Base-by-base conservation (phyloP, 2,888 invertebrate genomes). In the Malachius bipustulatus region DNA sequence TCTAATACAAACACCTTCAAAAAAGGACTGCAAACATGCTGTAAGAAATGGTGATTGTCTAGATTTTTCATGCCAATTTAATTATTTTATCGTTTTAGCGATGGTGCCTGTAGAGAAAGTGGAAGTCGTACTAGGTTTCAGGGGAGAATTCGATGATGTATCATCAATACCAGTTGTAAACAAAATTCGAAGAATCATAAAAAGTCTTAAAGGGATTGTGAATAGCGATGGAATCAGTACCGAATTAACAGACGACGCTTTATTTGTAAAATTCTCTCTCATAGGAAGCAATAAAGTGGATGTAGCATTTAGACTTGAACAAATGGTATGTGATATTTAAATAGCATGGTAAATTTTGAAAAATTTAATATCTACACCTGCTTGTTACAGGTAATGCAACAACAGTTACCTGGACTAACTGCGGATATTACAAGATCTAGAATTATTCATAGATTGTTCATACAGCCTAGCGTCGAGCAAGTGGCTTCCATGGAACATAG, bases 261-360 rank as follows among this genome's bases (percentile, higher is more conserved):
- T 68, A 0, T 62, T 65, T 19, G 59, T 73, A n/a, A 66, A 71
- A 16, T 80, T 80, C 36, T 67, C 77, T 30, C 62, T 88, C 3
- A 66, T 75, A 37, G 83, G 84, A 3, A 69, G 73, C 1, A 73
- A 75, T 44, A 83, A 85, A 50, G 77, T 82, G 1, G 85, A 87
- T 55, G 69, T 82, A 26, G 80, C 84, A 1, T 85, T 80, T 53
- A 73, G 79, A 50, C 67, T 88, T 29, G 85, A 87, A 57, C 77
- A 82, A 59, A 69, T 82, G 69, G 82, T 82, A 47, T 64, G 69
- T n/a, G n/a, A 19, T 8, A 19, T 19, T 19, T 19, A 19, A n/a
- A n/a, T 19, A 8, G 24, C n/a, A 8, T 19, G n/a, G n/a, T n/a
- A 6, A 8, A 19, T 19, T 19, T 19, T n/a, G 24, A 19, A 19